Evolutionary conservation across 2,797 vertebrate species (phyloP).

Genomic region (Poeciliopsis infans): DNA sequence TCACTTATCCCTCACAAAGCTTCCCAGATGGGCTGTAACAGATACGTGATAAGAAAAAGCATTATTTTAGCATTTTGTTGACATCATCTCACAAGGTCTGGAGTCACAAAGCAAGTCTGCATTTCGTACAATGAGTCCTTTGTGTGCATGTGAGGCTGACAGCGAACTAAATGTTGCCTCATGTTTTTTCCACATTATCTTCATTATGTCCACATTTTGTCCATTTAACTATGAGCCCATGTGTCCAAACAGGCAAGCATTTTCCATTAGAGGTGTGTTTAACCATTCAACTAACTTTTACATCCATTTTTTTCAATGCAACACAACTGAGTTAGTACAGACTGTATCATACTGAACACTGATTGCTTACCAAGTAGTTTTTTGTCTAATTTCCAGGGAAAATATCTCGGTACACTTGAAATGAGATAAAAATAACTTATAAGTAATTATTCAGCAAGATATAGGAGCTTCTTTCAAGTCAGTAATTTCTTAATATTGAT

Average conservation of each 20-base stretch:
- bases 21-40: slow-evolving; percentile 22
- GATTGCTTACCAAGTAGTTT: not conserved
- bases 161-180: slow-evolving; percentile 38
- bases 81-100: slow-evolving; percentile 72
- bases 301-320: slow-evolving; percentile 13
- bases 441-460: no score
- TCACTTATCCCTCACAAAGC: not conserved
- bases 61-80: slow-evolving; percentile 59
- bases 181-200: slow-evolving; percentile 38
- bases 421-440: no score
- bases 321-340: slow-evolving; percentile 15
- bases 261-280: not conserved
- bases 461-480: no score
- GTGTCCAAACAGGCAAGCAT: slow-evolving; percentile 1
- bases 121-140: slow-evolving; percentile 62
- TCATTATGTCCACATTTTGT: slow-evolving; percentile 25
- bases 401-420: no score
- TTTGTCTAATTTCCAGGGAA: no score
- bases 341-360: slow-evolving; percentile 40
- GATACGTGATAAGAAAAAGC: slow-evolving; percentile 34
- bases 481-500: no score
- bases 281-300: slow-evolving; percentile 1
- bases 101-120: slow-evolving; percentile 61
- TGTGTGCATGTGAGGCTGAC: slow-evolving; percentile 47
- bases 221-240: slow-evolving; percentile 24